Evolutionary conservation across 1,140 invertebrate species (phyloP), one percentile per base, ranked within the genome.

Genomic region (Solen grandis): DNA sequence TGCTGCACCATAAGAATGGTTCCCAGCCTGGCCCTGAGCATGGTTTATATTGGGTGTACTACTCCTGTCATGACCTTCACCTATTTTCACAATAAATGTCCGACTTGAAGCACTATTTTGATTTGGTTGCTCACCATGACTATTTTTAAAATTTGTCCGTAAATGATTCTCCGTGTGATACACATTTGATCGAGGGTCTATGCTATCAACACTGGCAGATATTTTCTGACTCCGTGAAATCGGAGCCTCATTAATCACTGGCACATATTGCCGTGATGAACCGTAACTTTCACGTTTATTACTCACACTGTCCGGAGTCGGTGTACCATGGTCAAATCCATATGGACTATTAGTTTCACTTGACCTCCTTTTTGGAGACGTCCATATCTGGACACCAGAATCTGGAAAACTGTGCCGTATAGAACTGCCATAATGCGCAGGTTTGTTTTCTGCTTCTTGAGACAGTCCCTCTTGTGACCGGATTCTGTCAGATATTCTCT

Each of bases 161-260:
- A 83, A 62, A 54, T 78, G 79, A 57, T 82, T 77, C 52, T 86
- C 85, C 5, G 78, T 69, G 25, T 74, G 78, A 38, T 57, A 83
- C 19, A 74, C 50, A 54, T 75, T 81, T 5, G 80, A 63, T 33
- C 81, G 82, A 2, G 76, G 75, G 50, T 89, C 87, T 41, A 86
- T 81, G 72, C 81, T 87, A 62, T 88, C 87, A 3, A 87, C 84
- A 81, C 87, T 88, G n/a, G 84, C 68, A 13, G 85, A 84, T 59
- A 85, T 81, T 62, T 84, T 82, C 35, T 80, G 66, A 55, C 50
- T 75, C 33, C 65, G 68, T 36, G 82, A 62, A 19, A 75, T 74
- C 0, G 63, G 29, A 1, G 70, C 57, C 35, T 80, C 36, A 77
- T 70, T 41, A 62, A 83, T 25, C 16, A 88, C 87, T 4, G 88